phyloP scores from a whole-genome alignment of 2,888 invertebrate species.

The Smittia aterrima region DNA sequence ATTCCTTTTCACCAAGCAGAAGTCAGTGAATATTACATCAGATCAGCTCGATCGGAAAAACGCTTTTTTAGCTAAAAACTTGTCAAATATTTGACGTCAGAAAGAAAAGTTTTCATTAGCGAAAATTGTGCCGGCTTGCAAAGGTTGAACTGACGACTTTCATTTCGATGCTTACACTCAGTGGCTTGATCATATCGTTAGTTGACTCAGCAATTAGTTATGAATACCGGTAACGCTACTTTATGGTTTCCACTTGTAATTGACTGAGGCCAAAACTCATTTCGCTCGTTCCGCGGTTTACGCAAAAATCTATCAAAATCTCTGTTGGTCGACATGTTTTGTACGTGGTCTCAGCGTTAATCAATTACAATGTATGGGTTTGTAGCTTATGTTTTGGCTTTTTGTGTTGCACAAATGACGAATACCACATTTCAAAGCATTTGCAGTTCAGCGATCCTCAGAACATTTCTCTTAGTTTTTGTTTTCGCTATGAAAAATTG shows the following conservation, averaged over 20 bases:
- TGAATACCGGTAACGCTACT: neutral
- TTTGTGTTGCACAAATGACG: neutral
- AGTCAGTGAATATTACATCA: too few relatives aligned
- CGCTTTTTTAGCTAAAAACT: neutral
- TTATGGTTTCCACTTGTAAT: neutral
- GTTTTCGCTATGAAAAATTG: too few relatives aligned
- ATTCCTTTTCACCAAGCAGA: too few relatives aligned
- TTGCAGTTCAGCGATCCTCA: neutral
- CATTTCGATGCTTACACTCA: constrained; percentile 1
- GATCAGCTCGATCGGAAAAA: constrained; percentile 10
- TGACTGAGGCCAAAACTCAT: constrained; percentile 19
- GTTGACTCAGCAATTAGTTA: neutral
- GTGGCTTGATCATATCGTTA: constrained; percentile 12
- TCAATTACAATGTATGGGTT: constrained; percentile 19
- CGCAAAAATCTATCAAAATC: constrained; percentile 16
- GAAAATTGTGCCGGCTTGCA: neutral
- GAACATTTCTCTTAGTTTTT: too few relatives aligned
- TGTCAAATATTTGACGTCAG: constrained; percentile 17
- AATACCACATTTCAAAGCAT: neutral
- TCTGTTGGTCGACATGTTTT: neutral
- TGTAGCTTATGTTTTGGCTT: neutral
- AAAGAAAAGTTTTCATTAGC: constrained; percentile 24
- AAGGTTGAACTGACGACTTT: constrained; percentile 32
- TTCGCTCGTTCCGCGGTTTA: constrained; percentile 18
- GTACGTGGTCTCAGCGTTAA: constrained; percentile 14